phyloP scores from a whole-genome alignment of 2,797 vertebrate genomes.

The Coranthus polyacanthus region DNA sequence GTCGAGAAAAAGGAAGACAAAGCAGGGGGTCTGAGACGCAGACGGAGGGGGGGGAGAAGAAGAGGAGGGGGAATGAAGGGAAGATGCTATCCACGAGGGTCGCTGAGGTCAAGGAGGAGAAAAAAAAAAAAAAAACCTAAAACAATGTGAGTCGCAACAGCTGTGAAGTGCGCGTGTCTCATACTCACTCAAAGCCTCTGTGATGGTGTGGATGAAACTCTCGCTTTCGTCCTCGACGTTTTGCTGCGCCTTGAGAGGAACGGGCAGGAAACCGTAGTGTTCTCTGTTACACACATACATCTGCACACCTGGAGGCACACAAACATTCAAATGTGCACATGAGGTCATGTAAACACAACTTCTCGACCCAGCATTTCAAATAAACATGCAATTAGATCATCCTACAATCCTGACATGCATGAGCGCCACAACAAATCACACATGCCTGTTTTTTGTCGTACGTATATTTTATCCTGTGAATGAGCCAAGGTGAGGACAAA shows the following conservation, averaged over 20 bases:
- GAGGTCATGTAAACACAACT: slow-evolving; percentile 33
- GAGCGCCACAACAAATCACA: not conserved
- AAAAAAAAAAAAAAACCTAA: slow-evolving; percentile 41
- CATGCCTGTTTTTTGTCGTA: not conserved
- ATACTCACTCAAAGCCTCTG: slow-evolving; percentile 95
- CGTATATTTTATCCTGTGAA: not conserved
- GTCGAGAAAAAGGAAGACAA: not conserved
- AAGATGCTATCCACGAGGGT: slow-evolving; percentile 35
- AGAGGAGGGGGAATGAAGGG: not conserved
- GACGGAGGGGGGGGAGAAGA: too few species aligned
- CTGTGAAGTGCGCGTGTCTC: slow-evolving; percentile 9
- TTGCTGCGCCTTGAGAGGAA: slow-evolving; percentile 94
- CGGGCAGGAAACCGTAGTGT: slow-evolving; percentile 94
- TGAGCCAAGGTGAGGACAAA: not conserved
- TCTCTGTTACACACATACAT: slow-evolving; percentile 96
- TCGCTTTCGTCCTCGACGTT: slow-evolving; percentile 92
- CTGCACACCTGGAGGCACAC: slow-evolving; percentile 88
- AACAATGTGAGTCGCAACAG: slow-evolving; percentile 30
- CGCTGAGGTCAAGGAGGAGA: slow-evolving; percentile 39
- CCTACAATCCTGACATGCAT: too few species aligned
- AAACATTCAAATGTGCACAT: slow-evolving; percentile 30
- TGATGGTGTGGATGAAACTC: slow-evolving; percentile 90
- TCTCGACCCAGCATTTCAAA: slow-evolving; percentile 27
- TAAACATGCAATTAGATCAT: slow-evolving; percentile 9
- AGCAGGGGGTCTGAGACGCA: too few species aligned